Percentiles rank a stretch among this genome's conserved stretches.
Conservation (phyloP, 1,140 invertebrate genomes). For the Cydia amplana region DNA sequence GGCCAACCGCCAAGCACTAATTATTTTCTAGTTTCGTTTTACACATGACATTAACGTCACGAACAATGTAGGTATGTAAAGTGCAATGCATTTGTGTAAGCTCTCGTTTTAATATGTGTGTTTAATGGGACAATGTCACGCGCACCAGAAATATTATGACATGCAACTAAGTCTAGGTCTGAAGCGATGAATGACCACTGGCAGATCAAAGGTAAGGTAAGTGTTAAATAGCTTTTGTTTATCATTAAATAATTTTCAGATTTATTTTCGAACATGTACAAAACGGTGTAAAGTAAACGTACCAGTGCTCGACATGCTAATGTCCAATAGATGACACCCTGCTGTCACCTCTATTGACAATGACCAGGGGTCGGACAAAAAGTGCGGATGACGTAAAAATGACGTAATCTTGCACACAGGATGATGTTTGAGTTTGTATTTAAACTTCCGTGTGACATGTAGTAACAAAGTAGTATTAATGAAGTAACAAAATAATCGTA, state of each 20-base stretch:
- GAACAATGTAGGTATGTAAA: conserved; percentile 8
- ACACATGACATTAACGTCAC: conserved; percentile 9
- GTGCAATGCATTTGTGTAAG: conserved; percentile 21
- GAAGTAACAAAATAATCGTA: too few relatives aligned
- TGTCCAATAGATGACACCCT: too few relatives aligned
- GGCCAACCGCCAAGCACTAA: conserved; percentile 17
- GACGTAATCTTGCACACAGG: too few relatives aligned
- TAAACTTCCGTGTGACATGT: too few relatives aligned
- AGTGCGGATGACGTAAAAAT: too few relatives aligned
- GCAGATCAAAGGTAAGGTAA: background rate
- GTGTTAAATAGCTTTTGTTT: background rate
- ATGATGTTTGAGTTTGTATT: too few relatives aligned
- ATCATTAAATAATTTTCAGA: too few relatives aligned
- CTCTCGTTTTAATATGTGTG: background rate
- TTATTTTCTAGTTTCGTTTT: conserved; percentile 21
- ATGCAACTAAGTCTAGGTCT: background rate
- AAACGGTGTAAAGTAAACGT: background rate
- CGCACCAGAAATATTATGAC: background rate
- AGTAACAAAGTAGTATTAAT: too few relatives aligned
- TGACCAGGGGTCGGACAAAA: too few relatives aligned
- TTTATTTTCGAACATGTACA: background rate
- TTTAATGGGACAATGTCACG: conserved; percentile 13
- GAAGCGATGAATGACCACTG: background rate
- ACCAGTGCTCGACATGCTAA: too few relatives aligned
- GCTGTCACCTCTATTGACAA: too few relatives aligned